A percentile compares a stretch with the other conserved stretches of the same genome.
These are phyloP conservation scores for Cairina moschata DNA, from an alignment of 2,113 vertebrate genomes.

Conservation along the genomic window DNA sequence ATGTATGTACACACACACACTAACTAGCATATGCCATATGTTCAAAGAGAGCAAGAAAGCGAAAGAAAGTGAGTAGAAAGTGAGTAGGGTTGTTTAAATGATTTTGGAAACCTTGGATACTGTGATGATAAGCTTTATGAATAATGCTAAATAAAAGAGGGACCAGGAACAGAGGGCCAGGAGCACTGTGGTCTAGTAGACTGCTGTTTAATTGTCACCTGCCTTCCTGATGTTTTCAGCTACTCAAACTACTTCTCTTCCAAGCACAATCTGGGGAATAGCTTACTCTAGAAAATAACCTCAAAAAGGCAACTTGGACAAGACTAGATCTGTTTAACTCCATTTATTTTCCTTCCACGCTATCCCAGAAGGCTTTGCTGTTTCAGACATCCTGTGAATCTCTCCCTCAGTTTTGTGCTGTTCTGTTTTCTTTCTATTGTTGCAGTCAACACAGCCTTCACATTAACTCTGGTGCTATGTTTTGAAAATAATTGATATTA, in stretches of 20 bases:
- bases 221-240: background rate
- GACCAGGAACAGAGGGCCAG: background rate
- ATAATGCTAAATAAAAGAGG: background rate
- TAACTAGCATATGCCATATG: accelerated
- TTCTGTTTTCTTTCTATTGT: background rate
- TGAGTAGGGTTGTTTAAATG: background rate
- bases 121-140: background rate
- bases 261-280: background rate
- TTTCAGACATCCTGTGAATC: background rate
- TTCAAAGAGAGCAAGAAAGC: background rate
- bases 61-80: background rate
- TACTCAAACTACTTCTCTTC: background rate
- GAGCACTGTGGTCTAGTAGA: background rate
- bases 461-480: background rate
- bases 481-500: background rate
- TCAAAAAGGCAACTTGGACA: background rate
- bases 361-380: background rate
- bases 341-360: background rate
- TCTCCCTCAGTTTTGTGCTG: background rate
- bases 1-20: background rate
- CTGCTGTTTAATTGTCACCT: background rate
- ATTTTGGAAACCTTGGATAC: background rate
- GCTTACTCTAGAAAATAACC: background rate
- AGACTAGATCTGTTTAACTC: background rate
- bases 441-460: background rate